Conservation (phyloP, 2,113 vertebrate genomes). For the Mobula hypostoma region DNA sequence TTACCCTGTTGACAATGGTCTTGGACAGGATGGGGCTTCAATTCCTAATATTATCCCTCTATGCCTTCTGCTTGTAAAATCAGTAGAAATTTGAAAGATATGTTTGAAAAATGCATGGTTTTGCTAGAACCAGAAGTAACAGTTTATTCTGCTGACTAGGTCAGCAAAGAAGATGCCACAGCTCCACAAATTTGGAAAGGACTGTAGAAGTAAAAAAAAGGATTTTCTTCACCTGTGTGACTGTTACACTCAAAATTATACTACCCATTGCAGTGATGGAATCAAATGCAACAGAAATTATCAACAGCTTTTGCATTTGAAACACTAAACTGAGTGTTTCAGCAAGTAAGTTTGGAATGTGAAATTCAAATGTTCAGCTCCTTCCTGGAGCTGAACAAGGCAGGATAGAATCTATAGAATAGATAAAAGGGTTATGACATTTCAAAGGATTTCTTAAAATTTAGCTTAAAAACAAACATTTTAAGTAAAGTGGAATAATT, state of each 20-base stretch:
- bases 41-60: too few relatives aligned
- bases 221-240: background rate
- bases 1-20: too few relatives aligned
- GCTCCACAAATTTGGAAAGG: background rate
- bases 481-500: too few relatives aligned
- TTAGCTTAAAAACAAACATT: too few relatives aligned
- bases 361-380: background rate
- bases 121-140: too few relatives aligned
- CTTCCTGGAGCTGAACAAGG: background rate
- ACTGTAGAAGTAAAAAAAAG: background rate
- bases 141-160: too few relatives aligned
- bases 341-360: background rate
- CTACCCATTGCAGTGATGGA: background rate
- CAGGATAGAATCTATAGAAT: background rate
- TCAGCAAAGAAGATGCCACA: background rate
- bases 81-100: background rate
- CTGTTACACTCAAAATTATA: background rate
- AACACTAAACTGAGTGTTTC: background rate
- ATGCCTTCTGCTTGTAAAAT: too few relatives aligned
- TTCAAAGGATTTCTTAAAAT: background rate
- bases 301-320: background rate
- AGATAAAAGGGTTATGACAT: background rate
- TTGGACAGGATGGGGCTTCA: too few relatives aligned
- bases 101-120: background rate
- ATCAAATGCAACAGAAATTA: background rate